Evolutionary conservation across 2,113 vertebrate genomes (phyloP), one percentile per base, ranked within the genome.

Genomic region (Promerops cafer): DNA sequence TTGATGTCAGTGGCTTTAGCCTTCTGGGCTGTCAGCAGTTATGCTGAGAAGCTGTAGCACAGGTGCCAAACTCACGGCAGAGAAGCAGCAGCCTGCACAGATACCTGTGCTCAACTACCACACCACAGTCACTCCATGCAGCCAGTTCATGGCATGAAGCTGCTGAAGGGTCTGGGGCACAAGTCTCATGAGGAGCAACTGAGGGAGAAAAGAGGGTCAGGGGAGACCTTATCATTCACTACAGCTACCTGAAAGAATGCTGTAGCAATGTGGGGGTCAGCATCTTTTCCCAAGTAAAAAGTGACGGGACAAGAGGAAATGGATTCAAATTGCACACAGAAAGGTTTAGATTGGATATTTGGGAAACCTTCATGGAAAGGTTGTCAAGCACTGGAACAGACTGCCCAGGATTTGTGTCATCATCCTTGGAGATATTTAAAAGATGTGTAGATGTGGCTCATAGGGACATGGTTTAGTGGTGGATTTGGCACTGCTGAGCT

Each of bases 221-320:
- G 14, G 16, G 12, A 72, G 9, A 81, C 31, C 27, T 59, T 20
- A 28, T 24, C 16, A 28, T 16, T 52, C 27, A 23, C 22, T 59
- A 52, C 16, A 74, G 33, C 37, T 30, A 9, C n/a, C 60, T 59
- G 52, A 52, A 74, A 82, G 23, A 23, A 66, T 8, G 6, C 17
- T 52, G 37, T 13, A 52, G 37, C 4, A 10, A 66, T 57, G 45
- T 20, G 12, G 19, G 20, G 7, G 10, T 57, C 0, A 0, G 37
- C 11, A 39, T 82, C 33, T 75, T 39, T 39, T 59, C 24, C 45
- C 16, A 53, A 50, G 11, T 50, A 57, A 49, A 40, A 80, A 37
- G 23, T 21, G 39, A 45, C 23, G 39, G 10, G 27, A 50, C 37
- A 66, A 44, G 33, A 59, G 13, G 23, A 59, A 74, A 66, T 0